A percentile compares a stretch with the other conserved stretches of the same genome.
Conservation (phyloP, 2,797 vertebrate species). For the Thamnophis elegans region DNA sequence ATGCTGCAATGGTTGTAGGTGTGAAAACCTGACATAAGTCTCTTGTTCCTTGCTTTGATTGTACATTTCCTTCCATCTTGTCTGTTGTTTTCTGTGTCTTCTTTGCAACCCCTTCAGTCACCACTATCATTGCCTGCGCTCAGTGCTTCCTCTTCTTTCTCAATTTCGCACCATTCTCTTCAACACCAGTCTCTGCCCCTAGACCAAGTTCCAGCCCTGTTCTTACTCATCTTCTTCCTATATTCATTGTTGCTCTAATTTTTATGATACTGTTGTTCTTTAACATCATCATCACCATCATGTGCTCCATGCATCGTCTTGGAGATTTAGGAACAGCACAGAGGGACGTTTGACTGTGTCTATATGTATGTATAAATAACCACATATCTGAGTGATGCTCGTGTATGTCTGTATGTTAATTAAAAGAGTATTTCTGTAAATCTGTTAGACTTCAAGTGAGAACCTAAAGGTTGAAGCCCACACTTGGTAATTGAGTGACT, state of each 20-base stretch:
- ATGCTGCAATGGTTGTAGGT: background rate
- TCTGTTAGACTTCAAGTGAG: background rate
- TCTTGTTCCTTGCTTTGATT: background rate
- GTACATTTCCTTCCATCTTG: background rate
- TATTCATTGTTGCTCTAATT: background rate
- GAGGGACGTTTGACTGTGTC: background rate
- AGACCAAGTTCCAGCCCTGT: background rate
- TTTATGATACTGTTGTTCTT: background rate
- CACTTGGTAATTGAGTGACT: background rate
- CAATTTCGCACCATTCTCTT: background rate
- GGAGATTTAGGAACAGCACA: background rate
- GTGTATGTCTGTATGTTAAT: background rate
- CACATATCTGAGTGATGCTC: background rate
- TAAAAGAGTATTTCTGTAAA: background rate
- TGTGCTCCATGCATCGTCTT: background rate
- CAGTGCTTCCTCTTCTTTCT: background rate
- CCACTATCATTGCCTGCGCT: background rate
- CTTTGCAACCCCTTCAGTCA: background rate
- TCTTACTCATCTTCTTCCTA: background rate
- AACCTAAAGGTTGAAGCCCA: background rate
- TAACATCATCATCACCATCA: background rate
- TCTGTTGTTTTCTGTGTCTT: background rate
- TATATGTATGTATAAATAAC: background rate
- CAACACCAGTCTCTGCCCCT: background rate
- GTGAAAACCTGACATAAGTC: background rate